Base-by-base conservation (phyloP, 2,113 vertebrate genomes). In the Nematolebias whitei region DNA sequence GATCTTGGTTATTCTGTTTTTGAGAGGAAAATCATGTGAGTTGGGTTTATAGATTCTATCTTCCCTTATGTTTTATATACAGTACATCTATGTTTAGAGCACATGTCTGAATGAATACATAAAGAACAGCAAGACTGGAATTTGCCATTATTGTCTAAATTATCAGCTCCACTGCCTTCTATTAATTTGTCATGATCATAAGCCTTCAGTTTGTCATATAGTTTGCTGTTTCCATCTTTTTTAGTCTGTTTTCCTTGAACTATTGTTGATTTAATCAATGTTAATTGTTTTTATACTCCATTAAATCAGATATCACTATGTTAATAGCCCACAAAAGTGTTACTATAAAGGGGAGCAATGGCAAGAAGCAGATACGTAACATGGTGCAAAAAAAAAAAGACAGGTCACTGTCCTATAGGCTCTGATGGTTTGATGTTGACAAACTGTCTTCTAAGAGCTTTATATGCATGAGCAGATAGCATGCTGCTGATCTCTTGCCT, bases 111-210 rank as follows among this genome's bases (percentile, higher is more conserved):
- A 67, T 73, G 66, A 29, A 55, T 5, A 2, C 72, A 71, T 57
- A 58, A 67, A 55, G 63, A 23, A 49, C 51, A 68, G 52, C 50
- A 39, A 69, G 56, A 58, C 22, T 70, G 15, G 54, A 70, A 41
- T 70, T 69, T 63, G 38, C 50, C 64, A 79, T 68, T 68, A 76
- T 74, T 47, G 68, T 38, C 55, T 73, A 19, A 35, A 44, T 64
- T 50, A 52, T 80, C 4, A 66, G 43, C 79, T 84, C 59, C 47
- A 62, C 53, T 78, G 32, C 74, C 8, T 47, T 49, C 49, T 69
- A 26, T 35, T 72, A 59, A 44, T 77, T 65, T 83, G 18, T 49
- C 32, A 20, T 49, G 51, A 22, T 56, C 48, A 60, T 4, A 35
- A 66, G 12, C 63, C 48, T 67, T 49, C 26, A 63, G 40, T 71